Evolutionary conservation across 2,113 vertebrate genomes (phyloP).

Genomic region (Aldabrachelys gigantea): DNA sequence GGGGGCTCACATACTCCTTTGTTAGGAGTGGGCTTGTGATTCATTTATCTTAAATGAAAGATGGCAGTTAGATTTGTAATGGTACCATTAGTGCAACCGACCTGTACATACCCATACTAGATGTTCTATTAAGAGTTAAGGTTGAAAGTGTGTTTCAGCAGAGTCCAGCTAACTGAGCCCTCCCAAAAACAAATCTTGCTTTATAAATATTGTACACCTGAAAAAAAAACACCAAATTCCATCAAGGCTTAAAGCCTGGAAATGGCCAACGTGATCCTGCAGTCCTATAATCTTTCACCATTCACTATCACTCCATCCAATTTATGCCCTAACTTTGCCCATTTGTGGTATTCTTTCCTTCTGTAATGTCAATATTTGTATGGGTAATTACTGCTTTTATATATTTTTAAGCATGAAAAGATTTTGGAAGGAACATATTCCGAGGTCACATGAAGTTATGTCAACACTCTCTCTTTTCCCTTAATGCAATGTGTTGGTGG

Average conservation of each 20-base stretch:
- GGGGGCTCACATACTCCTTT: background rate
- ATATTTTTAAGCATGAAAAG: background rate
- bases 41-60: background rate
- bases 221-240: background rate
- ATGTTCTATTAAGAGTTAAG: background rate
- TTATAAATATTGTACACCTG: background rate
- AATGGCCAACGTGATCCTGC: no score
- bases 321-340: background rate
- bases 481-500: slow-evolving; percentile 64
- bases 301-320: background rate
- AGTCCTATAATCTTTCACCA: background rate
- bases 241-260: no score
- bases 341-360: background rate
- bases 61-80: background rate
- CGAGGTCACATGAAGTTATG: background rate
- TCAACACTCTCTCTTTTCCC: background rate
- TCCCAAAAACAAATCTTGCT: background rate
- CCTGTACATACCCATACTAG: background rate
- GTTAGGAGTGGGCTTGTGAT: background rate
- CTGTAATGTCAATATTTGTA: rapidly evolving
- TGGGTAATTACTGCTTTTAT: background rate
- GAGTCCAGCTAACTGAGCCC: background rate
- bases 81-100: background rate
- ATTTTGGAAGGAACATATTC: background rate
- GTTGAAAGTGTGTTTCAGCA: background rate